A percentile compares a stretch with the other conserved stretches of the same genome.
These are phyloP conservation scores for Psittacula echo DNA, from an alignment of 2,797 vertebrate species.

Conservation along the genomic window DNA sequence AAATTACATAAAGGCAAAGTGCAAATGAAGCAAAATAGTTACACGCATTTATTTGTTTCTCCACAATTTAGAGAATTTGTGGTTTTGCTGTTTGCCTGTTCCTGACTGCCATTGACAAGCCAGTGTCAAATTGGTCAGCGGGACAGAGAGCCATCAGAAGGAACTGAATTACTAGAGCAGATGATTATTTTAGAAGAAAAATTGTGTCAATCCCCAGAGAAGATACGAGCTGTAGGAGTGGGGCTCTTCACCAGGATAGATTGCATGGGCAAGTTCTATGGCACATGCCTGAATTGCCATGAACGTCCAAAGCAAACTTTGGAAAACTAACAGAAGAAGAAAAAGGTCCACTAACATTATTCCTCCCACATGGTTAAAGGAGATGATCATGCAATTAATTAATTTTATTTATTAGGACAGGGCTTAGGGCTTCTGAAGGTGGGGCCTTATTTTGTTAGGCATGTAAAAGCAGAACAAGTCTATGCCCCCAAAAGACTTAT, in stretches of 20 bases:
- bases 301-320: slow-evolving; percentile 12
- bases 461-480: background rate
- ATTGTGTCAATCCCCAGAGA: background rate
- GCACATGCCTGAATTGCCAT: background rate
- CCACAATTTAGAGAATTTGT: background rate
- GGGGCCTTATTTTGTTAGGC: background rate
- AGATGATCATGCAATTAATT: background rate
- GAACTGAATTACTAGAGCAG: background rate
- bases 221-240: background rate
- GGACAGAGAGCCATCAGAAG: background rate
- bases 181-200: background rate
- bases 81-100: background rate
- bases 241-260: background rate
- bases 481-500: background rate
- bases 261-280: slow-evolving; percentile 12
- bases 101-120: background rate
- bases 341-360: background rate
- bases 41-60: background rate
- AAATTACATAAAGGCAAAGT: slow-evolving; percentile 24
- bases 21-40: slow-evolving; percentile 35
- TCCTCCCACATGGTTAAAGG: background rate
- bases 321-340: background rate
- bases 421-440: background rate
- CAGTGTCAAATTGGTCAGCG: background rate
- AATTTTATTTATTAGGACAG: slow-evolving; percentile 6